phyloP scores from a whole-genome alignment of 2,113 vertebrate genomes.

The Grammomys dolichurus region DNA sequence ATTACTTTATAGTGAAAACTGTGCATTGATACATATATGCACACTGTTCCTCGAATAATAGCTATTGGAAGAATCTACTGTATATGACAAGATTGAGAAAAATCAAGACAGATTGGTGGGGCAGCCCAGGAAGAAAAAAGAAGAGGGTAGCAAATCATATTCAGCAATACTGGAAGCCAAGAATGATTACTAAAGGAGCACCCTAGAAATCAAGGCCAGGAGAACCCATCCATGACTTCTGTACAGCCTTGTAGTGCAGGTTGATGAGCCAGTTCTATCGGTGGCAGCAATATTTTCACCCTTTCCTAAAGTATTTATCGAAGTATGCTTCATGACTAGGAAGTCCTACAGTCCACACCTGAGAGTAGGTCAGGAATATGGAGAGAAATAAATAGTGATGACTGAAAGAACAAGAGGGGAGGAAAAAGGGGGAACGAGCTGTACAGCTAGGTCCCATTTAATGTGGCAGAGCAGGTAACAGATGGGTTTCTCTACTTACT shows the following conservation, averaged over 20 bases:
- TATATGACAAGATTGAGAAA: not conserved
- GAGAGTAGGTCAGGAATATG: not conserved
- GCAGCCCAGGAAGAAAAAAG: not conserved
- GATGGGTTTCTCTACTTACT: conserved; percentile 63
- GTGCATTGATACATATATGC: too few relatives aligned
- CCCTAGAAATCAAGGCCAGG: not conserved
- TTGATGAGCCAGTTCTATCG: not conserved
- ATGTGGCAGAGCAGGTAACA: not conserved
- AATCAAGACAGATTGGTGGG: fast-evolving
- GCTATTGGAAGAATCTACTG: not conserved
- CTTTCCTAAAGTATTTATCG: not conserved
- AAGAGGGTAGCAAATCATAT: fast-evolving
- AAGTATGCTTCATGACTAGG: not conserved
- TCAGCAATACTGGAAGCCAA: fast-evolving
- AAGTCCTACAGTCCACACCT: not conserved
- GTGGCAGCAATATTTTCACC: not conserved
- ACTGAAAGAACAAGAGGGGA: fast-evolving
- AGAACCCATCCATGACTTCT: not conserved
- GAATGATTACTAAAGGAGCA: not conserved
- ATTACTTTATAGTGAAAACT: not conserved
- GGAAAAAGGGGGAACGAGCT: fast-evolving
- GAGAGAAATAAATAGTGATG: not conserved
- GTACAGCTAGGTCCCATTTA: not conserved
- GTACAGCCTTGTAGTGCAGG: fast-evolving
- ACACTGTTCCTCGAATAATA: not conserved